These are phyloP conservation scores for Polyergus mexicanus DNA, from an alignment of 1,140 invertebrate species.

Conservation along the genomic window DNA sequence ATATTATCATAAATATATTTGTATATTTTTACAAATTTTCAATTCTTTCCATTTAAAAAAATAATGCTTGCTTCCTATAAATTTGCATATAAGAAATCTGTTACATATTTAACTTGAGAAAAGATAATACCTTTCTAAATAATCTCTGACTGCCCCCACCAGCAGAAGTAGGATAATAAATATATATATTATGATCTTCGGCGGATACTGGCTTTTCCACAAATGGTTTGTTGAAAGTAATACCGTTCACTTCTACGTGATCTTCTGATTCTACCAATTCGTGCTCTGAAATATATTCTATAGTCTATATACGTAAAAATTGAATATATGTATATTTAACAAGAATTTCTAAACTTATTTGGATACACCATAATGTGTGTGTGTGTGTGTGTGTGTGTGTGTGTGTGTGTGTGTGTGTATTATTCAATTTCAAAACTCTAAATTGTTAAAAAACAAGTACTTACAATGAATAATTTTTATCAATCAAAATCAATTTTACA, in stretches of 20 bases:
- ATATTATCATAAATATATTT: slow-evolving; percentile 17
- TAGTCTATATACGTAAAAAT: slow-evolving; percentile 69
- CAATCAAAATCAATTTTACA: slow-evolving; percentile 35
- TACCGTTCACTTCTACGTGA: slow-evolving; percentile 99
- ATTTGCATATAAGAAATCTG: background rate
- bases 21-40: background rate
- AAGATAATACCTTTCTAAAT: slow-evolving; percentile 95
- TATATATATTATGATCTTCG: slow-evolving; percentile 99
- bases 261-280: slow-evolving; percentile 98
- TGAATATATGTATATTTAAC: slow-evolving; percentile 54
- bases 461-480: slow-evolving; percentile 2
- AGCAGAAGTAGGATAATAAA: slow-evolving; percentile 99
- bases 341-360: background rate
- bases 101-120: background rate
- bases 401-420: too few species aligned
- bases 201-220: slow-evolving; percentile 99
- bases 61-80: background rate
- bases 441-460: background rate
- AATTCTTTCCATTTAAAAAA: slow-evolving; percentile 8
- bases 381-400: too few species aligned
- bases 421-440: background rate
- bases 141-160: slow-evolving; percentile 98
- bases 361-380: background rate
- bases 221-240: slow-evolving; percentile 99
- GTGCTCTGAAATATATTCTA: slow-evolving; percentile 90